A percentile compares a stretch with the other conserved stretches of the same genome.
Conservation (phyloP, 2,888 invertebrate species). For the Arge pagana region DNA sequence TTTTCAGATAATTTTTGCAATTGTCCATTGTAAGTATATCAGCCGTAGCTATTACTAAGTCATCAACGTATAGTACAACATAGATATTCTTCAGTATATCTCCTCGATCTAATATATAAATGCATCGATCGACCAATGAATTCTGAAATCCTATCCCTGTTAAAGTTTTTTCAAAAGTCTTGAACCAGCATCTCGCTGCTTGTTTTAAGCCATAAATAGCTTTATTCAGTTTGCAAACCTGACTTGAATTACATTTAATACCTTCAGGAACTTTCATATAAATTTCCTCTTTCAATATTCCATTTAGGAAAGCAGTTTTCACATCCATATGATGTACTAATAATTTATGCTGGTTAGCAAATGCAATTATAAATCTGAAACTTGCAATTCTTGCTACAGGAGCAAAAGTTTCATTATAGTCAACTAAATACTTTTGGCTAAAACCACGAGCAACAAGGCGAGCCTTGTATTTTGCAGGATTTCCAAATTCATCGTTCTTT, state of each 20-base stretch:
- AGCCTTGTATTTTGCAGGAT: conserved; percentile 26
- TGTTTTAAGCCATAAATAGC: conserved; percentile 25
- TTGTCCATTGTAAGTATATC: conserved; percentile 23
- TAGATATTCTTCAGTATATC: conserved; percentile 25
- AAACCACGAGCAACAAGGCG: conserved; percentile 20
- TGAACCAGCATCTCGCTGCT: conserved; percentile 24
- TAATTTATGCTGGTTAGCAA: conserved; percentile 28
- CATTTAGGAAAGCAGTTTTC: conserved; percentile 18
- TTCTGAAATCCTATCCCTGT: conserved; percentile 25
- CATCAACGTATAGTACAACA: conserved; percentile 24
- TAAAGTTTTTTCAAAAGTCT: conserved; percentile 15
- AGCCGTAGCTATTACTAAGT: conserved; percentile 12
- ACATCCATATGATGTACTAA: conserved; percentile 29
- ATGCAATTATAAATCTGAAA: conserved; percentile 27
- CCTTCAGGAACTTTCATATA: conserved; percentile 27
- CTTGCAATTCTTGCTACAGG: conserved; percentile 27
- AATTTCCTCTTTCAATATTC: conserved; percentile 24
- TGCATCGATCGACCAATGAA: conserved; percentile 25
- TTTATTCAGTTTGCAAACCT: conserved; percentile 28
- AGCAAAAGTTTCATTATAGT: conserved; percentile 28
- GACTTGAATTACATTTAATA: conserved; percentile 7
- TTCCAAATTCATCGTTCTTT: conserved; percentile 21
- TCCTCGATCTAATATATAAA: conserved; percentile 26
- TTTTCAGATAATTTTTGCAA: conserved; percentile 33
- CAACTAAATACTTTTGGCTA: conserved; percentile 26